These are phyloP conservation scores for Zhuqinia jingwanae DNA, from an alignment of 2,888 invertebrate genomes.

Conservation along the genomic window DNA sequence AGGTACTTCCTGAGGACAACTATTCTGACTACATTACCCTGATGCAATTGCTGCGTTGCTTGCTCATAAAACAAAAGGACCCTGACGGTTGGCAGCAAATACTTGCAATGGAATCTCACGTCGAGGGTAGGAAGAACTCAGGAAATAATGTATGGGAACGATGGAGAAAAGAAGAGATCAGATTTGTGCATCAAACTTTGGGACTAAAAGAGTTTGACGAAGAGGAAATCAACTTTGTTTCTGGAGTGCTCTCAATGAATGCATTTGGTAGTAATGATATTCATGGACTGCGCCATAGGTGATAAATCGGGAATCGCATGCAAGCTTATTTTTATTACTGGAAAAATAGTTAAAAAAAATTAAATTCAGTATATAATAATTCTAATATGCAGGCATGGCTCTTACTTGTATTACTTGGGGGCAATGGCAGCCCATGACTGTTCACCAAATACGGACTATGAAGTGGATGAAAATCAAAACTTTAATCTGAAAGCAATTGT, in stretches of 20 bases:
- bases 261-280: constrained; percentile 67
- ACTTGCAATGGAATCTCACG: constrained; percentile 60
- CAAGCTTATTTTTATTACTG: background rate
- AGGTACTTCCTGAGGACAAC: constrained; percentile 63
- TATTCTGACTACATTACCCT: constrained; percentile 59
- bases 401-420: constrained; percentile 56
- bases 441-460: constrained; percentile 62
- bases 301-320: background rate
- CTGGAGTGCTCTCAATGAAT: constrained; percentile 63
- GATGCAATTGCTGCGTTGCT: constrained; percentile 50
- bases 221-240: constrained; percentile 64
- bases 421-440: constrained; percentile 68
- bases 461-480: constrained; percentile 60
- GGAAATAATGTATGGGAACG: constrained; percentile 54
- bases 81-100: constrained; percentile 59
- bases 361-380: background rate
- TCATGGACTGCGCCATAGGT: constrained; percentile 57
- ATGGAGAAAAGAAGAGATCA: constrained; percentile 64
- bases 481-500: constrained; percentile 63
- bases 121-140: constrained; percentile 58
- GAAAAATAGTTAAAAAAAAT: background rate
- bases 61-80: constrained; percentile 51
- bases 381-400: constrained; percentile 40
- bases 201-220: constrained; percentile 52
- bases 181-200: constrained; percentile 48